Evolutionary conservation across 1,140 invertebrate genomes (phyloP).

Genomic region (Scaptomyza pallida): DNA sequence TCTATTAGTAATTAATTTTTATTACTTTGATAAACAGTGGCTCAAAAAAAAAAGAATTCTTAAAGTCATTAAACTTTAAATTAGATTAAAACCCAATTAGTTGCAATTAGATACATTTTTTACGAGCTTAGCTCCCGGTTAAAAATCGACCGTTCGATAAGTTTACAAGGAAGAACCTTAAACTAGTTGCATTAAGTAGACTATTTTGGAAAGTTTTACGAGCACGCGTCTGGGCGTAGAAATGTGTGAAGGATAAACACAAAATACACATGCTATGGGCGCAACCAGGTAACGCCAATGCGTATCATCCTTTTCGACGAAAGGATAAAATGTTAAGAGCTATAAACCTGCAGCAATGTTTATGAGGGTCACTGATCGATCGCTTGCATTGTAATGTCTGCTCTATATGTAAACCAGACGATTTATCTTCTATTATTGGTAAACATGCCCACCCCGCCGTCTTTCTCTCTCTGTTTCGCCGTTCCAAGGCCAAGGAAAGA

Average conservation of each 20-base stretch:
- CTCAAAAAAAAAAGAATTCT: neutral
- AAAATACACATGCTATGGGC: constrained; percentile 24
- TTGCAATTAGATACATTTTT: constrained; percentile 62
- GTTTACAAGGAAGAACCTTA: too few relatives aligned
- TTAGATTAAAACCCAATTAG: constrained; percentile 62
- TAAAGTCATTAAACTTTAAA: constrained; percentile 39
- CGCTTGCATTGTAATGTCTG: constrained; percentile 56
- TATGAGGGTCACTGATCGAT: constrained; percentile 64
- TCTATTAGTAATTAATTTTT: neutral
- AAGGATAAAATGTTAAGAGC: constrained; percentile 72
- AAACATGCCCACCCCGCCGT: constrained; percentile 51
- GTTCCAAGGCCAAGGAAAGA: constrained; percentile 75
- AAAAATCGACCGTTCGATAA: constrained; percentile 1
- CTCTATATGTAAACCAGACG: constrained; percentile 79
- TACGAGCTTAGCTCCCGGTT: constrained; percentile 21
- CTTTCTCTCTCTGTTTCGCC: constrained; percentile 10
- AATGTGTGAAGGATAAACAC: constrained; percentile 13
- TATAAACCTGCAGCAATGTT: too few relatives aligned
- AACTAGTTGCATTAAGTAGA: too few relatives aligned
- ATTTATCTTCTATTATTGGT: constrained; percentile 79
- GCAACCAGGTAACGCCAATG: constrained; percentile 38
- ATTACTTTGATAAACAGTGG: constrained; percentile 33
- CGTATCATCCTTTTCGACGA: constrained; percentile 47
- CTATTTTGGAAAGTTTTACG: constrained; percentile 49
- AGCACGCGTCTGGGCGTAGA: constrained; percentile 58